These are phyloP conservation scores for Sturnira hondurensis DNA, from an alignment of 2,113 vertebrate genomes.

Conservation along the genomic window DNA sequence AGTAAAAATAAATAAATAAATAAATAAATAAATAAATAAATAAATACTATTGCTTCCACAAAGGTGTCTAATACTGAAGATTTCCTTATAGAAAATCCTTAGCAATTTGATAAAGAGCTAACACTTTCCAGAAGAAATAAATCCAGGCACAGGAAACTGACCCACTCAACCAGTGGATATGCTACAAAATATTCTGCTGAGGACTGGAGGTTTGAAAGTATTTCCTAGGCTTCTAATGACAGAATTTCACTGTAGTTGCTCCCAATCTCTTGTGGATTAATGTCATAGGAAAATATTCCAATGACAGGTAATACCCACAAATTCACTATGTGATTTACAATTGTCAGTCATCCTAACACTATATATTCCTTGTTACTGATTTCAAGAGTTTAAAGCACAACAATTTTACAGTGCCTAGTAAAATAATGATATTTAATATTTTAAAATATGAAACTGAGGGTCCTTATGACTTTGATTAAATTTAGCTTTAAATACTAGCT, in stretches of 20 bases:
- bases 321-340: neutral
- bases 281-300: neutral
- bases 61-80: neutral
- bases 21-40: neutral
- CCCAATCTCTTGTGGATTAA: neutral
- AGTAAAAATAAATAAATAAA: no score
- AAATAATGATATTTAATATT: neutral
- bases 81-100: neutral
- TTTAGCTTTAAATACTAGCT: neutral
- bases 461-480: neutral
- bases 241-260: neutral
- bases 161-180: neutral
- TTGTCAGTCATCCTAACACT: neutral
- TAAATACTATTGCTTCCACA: neutral
- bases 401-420: neutral
- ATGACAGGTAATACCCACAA: neutral
- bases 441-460: neutral
- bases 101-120: neutral
- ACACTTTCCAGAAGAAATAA: slow-evolving; percentile 15
- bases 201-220: neutral
- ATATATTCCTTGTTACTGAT: neutral
- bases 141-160: neutral
- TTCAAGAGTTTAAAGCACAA: neutral
- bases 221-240: neutral
- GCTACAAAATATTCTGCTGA: neutral